Base-by-base conservation (phyloP, 2,888 invertebrate species). In the Macrosoma leucophasiata region DNA sequence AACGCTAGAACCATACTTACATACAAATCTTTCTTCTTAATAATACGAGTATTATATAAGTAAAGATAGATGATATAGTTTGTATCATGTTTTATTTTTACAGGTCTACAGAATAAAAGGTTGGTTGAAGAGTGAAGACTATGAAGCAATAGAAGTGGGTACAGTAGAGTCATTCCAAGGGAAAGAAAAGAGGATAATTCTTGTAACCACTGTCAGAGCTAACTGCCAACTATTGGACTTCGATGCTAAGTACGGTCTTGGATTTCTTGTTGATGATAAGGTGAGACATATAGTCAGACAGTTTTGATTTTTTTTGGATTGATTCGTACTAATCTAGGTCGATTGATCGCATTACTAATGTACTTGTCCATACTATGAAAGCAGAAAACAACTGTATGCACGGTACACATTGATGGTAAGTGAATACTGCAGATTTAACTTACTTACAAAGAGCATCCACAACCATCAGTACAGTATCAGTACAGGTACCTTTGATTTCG, bases 81-180 rank as follows among this genome's bases (percentile, higher is more conserved):
- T 18, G 6, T 4, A 32, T n/a, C 7, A 11, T 17, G 10, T 13
- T 30, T 8, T 21, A 10, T 24, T 29, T 20, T 5, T 12, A 13
- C 37, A 82, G 81, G 77, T 77, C 17, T 76, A 79, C 47, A 81
- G 81, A 47, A 82, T 89, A 36, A 81, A 81, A 44, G 51, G 60
- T 0, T 64, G 64, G 46, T 66, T 90, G 9, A 43, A 48, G 1
- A 39, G 53, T 0, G 39, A 60, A 33, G 50, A 63, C 0, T 71
- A 73, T 11, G 35, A 25, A 0, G 62, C 84, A 3, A 77, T 93
- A 4, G 88, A 89, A 52, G 89, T 91, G 27, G 96, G 95, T 1
- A 92, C 95, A 0, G 93, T 94, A 1, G 96, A 96, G 68, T 88
- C 90, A 19, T 96, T 94, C 68, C 96, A 96, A 69, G 96, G 96